Evolutionary conservation across 2,113 vertebrate species (phyloP).

Genomic region (Plecotus auritus): DNA sequence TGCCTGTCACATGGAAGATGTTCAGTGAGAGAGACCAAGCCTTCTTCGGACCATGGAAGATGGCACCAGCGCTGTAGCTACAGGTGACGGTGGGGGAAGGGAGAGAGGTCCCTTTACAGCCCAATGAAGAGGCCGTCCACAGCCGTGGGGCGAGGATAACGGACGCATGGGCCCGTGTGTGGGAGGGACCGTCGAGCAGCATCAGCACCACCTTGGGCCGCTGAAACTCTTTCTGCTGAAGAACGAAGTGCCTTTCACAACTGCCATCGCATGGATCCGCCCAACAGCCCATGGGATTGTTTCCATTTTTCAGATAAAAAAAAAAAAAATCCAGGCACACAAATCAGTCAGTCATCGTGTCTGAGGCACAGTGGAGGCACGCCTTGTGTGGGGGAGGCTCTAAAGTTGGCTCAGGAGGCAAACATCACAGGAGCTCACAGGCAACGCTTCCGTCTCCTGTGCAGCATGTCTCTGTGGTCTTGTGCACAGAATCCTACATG

Average conservation of each 20-base stretch:
- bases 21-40: background rate
- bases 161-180: background rate
- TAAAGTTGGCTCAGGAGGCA: slow-evolving; percentile 42
- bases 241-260: slow-evolving; percentile 44
- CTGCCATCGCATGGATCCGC: background rate
- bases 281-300: slow-evolving; percentile 11
- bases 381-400: slow-evolving; percentile 6
- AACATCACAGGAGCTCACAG: background rate
- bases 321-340: slow-evolving; percentile 38
- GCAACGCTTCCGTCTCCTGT: background rate
- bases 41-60: background rate
- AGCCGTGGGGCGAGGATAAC: background rate
- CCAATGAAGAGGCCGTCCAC: background rate
- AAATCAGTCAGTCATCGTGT: slow-evolving; percentile 50
- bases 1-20: background rate
- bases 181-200: background rate
- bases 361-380: slow-evolving; percentile 31
- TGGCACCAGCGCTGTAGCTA: background rate
- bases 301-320: slow-evolving; percentile 27
- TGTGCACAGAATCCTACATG: background rate
- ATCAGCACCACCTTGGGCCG: background rate
- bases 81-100: background rate
- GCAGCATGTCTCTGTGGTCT: background rate
- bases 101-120: background rate
- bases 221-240: slow-evolving; percentile 16